A percentile compares a stretch with the other conserved stretches of the same genome.
These are phyloP conservation scores for Cabera pusaria DNA, from an alignment of 2,888 invertebrate genomes.

Conservation along the genomic window DNA sequence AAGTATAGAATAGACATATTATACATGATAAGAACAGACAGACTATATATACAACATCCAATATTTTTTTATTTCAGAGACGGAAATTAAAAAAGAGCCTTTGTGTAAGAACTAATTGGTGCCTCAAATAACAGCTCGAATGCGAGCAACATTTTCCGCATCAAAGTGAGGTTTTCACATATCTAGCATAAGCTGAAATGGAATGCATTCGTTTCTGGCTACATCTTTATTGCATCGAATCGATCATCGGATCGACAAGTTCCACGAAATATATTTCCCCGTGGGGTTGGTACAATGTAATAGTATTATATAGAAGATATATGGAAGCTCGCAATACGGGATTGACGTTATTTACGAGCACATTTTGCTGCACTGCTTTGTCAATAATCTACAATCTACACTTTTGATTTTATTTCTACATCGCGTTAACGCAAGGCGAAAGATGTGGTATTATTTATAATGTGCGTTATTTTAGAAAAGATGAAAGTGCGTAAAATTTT, in stretches of 20 bases:
- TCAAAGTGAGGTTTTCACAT: not conserved
- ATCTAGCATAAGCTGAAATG: constrained; percentile 1
- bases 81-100: too few relatives aligned
- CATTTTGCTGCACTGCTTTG: constrained; percentile 17
- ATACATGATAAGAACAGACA: too few relatives aligned
- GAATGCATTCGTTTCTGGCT: constrained; percentile 11
- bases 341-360: constrained; percentile 27
- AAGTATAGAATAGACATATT: too few relatives aligned
- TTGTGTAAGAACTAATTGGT: too few relatives aligned
- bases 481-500: too few relatives aligned
- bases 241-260: constrained; percentile 23
- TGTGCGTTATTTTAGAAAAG: too few relatives aligned
- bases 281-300: constrained; percentile 16
- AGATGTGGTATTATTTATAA: too few relatives aligned
- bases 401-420: too few relatives aligned
- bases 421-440: too few relatives aligned
- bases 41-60: too few relatives aligned
- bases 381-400: constrained; percentile 1
- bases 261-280: constrained; percentile 17
- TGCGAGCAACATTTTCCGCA: not conserved
- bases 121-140: too few relatives aligned
- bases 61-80: too few relatives aligned
- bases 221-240: constrained; percentile 27
- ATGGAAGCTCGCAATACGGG: constrained; percentile 13
- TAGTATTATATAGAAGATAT: not conserved